Conservation (phyloP, 2,888 invertebrate genomes). For the Helleia helle region DNA sequence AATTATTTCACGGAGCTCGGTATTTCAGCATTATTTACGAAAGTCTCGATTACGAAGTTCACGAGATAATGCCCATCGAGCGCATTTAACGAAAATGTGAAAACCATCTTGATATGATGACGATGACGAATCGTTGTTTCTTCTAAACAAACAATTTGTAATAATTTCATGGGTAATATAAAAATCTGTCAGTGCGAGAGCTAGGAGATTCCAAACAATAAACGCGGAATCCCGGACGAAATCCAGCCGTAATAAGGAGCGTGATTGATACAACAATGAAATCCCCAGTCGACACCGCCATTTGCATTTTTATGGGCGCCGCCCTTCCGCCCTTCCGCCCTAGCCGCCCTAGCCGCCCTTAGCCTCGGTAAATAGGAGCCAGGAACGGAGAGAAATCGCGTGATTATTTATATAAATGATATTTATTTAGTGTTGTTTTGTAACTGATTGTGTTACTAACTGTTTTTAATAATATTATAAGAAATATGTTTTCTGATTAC, state of each 20-base stretch:
- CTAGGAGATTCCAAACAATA: constrained; percentile 35
- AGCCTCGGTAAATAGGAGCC: constrained; percentile 6
- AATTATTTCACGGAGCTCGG: no score
- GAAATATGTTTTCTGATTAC: no score
- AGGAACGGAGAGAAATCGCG: neutral
- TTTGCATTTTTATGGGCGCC: constrained; percentile 70
- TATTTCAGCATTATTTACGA: no score
- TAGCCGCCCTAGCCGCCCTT: constrained; percentile 14
- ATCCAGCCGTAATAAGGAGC: constrained; percentile 59
- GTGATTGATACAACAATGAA: constrained; percentile 63
- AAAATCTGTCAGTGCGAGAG: neutral
- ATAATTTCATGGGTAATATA: neutral
- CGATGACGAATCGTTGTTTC: no score
- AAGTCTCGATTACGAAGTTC: no score
- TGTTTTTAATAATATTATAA: no score
- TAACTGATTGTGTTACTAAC: no score
- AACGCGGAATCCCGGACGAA: constrained; percentile 38
- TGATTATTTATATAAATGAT: constrained; percentile 8
- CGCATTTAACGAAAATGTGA: no score
- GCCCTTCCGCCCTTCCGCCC: constrained; percentile 22
- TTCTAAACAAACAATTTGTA: no score
- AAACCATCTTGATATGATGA: no score
- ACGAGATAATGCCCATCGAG: no score
- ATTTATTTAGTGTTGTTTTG: no score
- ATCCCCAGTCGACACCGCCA: constrained; percentile 74